phyloP scores from a whole-genome alignment of 2,888 invertebrate genomes.

The Acronicta alni region DNA sequence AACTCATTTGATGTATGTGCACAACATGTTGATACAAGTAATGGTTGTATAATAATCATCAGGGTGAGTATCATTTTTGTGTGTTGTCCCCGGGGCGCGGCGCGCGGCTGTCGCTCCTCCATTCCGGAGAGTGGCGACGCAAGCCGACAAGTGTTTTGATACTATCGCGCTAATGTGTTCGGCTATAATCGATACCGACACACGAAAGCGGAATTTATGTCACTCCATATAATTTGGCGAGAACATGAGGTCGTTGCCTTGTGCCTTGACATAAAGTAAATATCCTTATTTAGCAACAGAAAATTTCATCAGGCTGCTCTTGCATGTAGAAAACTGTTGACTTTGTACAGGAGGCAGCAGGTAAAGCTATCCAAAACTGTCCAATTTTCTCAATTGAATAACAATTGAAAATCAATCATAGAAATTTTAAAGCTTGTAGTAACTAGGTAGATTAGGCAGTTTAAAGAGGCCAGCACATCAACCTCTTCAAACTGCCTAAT shows the following conservation, averaged over 20 bases:
- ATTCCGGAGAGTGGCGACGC: constrained; percentile 72
- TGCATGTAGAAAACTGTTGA: background rate
- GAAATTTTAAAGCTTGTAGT: no score
- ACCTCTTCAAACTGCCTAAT: no score
- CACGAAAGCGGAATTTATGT: constrained; percentile 62
- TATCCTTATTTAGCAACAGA: no score
- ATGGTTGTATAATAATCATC: constrained; percentile 52
- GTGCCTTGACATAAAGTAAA: constrained; percentile 52
- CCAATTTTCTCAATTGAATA: no score
- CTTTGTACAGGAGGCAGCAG: no score
- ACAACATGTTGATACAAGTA: constrained; percentile 54
- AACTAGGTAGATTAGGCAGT: no score
- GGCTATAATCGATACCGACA: constrained; percentile 73
- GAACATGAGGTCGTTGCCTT: constrained; percentile 54
- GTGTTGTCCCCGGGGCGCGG: constrained; percentile 63
- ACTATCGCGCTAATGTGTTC: constrained; percentile 80
- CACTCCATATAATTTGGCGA: constrained; percentile 36
- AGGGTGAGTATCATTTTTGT: constrained; percentile 45
- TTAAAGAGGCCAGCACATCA: no score
- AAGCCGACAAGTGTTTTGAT: constrained; percentile 77
- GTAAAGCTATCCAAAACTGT: no score
- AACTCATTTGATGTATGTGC: constrained; percentile 29
- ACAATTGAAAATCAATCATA: no score
- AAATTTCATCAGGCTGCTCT: no score
- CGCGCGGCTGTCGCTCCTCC: constrained; percentile 61